Evolutionary conservation across 2,888 invertebrate species (phyloP).

Genomic region (Thalpophila matura): DNA sequence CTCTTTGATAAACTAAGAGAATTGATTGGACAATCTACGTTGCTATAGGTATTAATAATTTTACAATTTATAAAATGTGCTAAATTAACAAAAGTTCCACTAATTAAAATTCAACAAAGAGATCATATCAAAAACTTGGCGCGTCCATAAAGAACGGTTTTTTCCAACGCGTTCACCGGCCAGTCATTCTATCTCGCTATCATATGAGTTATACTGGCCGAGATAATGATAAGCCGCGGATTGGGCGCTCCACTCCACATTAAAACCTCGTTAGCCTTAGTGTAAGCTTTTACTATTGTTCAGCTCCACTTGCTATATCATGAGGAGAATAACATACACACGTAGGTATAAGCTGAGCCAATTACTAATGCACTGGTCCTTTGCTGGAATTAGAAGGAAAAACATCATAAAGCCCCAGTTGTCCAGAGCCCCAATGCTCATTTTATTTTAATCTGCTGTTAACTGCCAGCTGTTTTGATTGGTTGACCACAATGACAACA

Average conservation of each 20-base stretch:
- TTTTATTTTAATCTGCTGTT: too few species aligned
- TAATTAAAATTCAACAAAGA: conserved; percentile 55
- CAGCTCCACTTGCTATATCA: conserved; percentile 67
- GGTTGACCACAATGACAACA: too few species aligned
- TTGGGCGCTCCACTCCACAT: conserved; percentile 79
- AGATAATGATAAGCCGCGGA: conserved; percentile 84
- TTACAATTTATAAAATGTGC: conserved; percentile 7
- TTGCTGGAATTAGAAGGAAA: background rate
- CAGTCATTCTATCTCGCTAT: conserved; percentile 76
- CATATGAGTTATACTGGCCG: conserved; percentile 81
- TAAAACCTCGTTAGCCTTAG: conserved; percentile 87
- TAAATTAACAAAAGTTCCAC: conserved; percentile 29
- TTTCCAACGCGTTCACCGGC: conserved; percentile 64
- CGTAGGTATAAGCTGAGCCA: conserved; percentile 14
- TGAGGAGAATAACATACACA: conserved; percentile 25
- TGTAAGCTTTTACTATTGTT: conserved; percentile 76
- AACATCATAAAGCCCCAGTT: background rate
- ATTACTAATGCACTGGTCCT: conserved; percentile 32
- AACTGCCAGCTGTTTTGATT: too few species aligned
- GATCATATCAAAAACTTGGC: conserved; percentile 50
- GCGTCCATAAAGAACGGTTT: conserved; percentile 52
- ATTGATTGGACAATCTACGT: background rate
- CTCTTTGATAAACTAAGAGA: background rate
- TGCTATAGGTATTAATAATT: too few species aligned
- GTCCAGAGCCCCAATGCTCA: too few species aligned